These are phyloP conservation scores for Zaprionus nigranus DNA, from an alignment of 1,140 invertebrate genomes.

Conservation along the genomic window DNA sequence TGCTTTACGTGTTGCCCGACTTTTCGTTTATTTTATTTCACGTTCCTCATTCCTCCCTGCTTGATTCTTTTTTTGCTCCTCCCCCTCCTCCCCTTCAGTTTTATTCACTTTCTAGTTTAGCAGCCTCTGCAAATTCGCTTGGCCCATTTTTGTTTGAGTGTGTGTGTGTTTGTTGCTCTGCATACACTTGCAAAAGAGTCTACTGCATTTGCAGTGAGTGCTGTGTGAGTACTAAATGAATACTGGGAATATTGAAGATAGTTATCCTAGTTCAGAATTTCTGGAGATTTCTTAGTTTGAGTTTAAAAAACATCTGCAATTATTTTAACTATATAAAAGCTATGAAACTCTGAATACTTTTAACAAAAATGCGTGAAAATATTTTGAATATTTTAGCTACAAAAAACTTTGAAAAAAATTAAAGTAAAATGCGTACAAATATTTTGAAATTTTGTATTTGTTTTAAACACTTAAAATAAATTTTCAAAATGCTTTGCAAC, in stretches of 20 bases:
- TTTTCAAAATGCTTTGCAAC: no score
- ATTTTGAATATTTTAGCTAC: no score
- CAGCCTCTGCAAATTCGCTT: constrained; percentile 47
- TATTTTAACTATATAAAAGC: background rate
- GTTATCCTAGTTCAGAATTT: background rate
- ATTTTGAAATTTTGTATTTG: background rate
- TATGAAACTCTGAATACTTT: no score
- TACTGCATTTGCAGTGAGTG: constrained; percentile 10
- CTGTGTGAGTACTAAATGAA: background rate
- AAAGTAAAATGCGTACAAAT: background rate
- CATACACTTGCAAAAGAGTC: constrained; percentile 36
- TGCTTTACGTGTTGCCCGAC: constrained; percentile 58
- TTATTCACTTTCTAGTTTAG: constrained; percentile 35
- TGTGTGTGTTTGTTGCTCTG: constrained; percentile 13
- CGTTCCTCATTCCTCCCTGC: background rate
- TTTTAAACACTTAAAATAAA: no score
- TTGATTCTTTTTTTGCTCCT: constrained; percentile 3
- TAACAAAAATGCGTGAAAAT: no score
- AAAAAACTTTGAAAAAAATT: no score
- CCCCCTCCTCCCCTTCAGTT: background rate
- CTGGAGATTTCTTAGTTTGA: background rate
- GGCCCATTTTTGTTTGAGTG: constrained; percentile 45
- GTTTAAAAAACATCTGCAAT: background rate
- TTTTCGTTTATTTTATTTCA: constrained; percentile 30
- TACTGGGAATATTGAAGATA: background rate